These are phyloP conservation scores for Dorcus parallelipipedus DNA, from an alignment of 2,888 invertebrate genomes.

Conservation along the genomic window DNA sequence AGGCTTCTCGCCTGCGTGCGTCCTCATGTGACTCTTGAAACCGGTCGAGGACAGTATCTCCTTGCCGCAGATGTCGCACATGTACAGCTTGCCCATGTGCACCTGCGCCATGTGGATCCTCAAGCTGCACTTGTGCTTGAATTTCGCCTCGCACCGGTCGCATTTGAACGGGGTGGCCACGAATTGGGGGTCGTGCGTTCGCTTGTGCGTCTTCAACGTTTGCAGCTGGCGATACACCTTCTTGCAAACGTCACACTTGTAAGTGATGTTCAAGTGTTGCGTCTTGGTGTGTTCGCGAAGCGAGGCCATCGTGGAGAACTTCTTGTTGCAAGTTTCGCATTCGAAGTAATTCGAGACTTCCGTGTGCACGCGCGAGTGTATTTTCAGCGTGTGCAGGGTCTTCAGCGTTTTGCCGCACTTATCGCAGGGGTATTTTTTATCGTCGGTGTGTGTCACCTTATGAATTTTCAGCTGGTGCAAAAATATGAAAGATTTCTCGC, in stretches of 20 bases:
- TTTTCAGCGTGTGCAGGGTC: slow-evolving; percentile 64
- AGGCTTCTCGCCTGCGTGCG: slow-evolving; percentile 63
- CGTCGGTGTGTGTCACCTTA: slow-evolving; percentile 45
- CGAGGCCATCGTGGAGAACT: slow-evolving; percentile 1
- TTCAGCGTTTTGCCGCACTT: slow-evolving; percentile 33
- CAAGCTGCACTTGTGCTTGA: no score
- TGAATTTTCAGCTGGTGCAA: slow-evolving; percentile 44
- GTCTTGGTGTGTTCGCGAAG: background rate
- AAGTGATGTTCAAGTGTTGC: slow-evolving; percentile 56
- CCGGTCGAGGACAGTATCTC: slow-evolving; percentile 58
- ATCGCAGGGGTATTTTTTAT: slow-evolving; percentile 41
- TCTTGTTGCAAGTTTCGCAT: slow-evolving; percentile 49
- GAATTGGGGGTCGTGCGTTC: background rate
- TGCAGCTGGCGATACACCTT: slow-evolving; percentile 7
- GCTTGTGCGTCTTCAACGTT: slow-evolving; percentile 1
- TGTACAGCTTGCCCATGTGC: background rate
- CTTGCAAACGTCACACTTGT: slow-evolving; percentile 9
- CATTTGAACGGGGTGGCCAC: no score
- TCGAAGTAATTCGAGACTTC: slow-evolving; percentile 53
- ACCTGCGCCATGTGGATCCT: background rate
- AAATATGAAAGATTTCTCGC: slow-evolving; percentile 43
- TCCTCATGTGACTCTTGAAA: slow-evolving; percentile 70
- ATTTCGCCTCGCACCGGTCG: no score
- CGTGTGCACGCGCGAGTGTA: slow-evolving; percentile 73
- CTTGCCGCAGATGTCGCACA: slow-evolving; percentile 22